Conservation (phyloP, 2,888 invertebrate species). For the Drosophila tanythrix region DNA sequence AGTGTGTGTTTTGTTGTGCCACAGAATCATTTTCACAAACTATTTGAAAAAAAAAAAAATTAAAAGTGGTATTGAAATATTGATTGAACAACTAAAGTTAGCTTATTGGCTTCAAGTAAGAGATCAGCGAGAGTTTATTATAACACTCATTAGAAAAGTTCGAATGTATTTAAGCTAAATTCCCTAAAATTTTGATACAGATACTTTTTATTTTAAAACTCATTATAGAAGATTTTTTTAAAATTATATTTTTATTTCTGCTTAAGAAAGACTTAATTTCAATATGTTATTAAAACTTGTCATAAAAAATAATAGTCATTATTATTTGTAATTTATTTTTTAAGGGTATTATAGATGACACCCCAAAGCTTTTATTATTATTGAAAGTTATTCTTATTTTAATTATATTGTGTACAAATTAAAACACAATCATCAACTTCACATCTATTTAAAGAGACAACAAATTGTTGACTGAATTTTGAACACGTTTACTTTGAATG, state of each 20-base stretch:
- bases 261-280: neutral
- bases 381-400: neutral
- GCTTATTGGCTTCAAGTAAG: neutral
- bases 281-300: neutral
- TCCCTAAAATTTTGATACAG: neutral
- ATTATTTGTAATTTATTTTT: neutral
- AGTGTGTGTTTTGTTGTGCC: neutral
- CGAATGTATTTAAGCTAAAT: neutral
- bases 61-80: neutral
- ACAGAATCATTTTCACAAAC: neutral
- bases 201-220: neutral
- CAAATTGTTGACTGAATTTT: neutral
- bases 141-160: neutral
- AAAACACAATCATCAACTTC: neutral
- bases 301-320: neutral
- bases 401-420: neutral
- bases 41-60: too few relatives aligned
- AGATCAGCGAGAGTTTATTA: neutral
- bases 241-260: neutral
- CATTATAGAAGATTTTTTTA: neutral
- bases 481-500: neutral
- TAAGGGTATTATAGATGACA: neutral
- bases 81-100: neutral
- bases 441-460: neutral
- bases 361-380: neutral